Evolutionary conservation across 2,888 invertebrate species (phyloP), one percentile per base, ranked within the genome.

Genomic region (Strigamia transsilvanica): DNA sequence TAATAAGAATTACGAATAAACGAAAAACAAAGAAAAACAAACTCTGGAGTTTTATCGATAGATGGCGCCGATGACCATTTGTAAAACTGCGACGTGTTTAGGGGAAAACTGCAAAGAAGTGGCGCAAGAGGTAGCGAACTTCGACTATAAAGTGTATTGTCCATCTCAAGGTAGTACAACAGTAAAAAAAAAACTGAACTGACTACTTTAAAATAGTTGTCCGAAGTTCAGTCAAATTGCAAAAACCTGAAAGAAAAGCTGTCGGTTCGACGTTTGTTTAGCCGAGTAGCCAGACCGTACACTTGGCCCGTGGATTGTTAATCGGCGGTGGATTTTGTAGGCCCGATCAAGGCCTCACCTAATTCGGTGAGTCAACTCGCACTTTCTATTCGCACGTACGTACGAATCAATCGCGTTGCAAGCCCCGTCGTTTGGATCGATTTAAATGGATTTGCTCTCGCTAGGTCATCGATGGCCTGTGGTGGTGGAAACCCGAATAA

Each of bases 401-500:
- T n/a, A n/a, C n/a, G 3, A 27, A 27, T 3, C 27, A 38, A 38
- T 38, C 6, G 4, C 2, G 9, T 38, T 38, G 38, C 38, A 2
- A 38, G 27, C 27, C 27, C 2, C 27, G 27, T 27, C 3, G 27
- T 27, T 27, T 3, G 27, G 2, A 27, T 27, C 27, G 27, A 27
- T 27, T 27, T 27, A 27, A 27, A 38, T 6, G 4, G 10, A 38
- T 38, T 38, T 38, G 38, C 10, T 38, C 10, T 6, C 0, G 2
- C 6, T 9, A 56, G 56, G 9, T 56, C 15, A 18, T n/a, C 56
- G 56, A 56, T 56, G 56, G 56, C 56, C 56, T 56, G 56, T 18
- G 56, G 56, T 56, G 56, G 56, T n/a, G 56, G 56, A 56, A 56
- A 56, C 56, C 56, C 56, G 18, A 56, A 56, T 18, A 56, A 56